These are phyloP conservation scores for Drosophila macrospina DNA, from an alignment of 2,888 invertebrate species.

Conservation along the genomic window DNA sequence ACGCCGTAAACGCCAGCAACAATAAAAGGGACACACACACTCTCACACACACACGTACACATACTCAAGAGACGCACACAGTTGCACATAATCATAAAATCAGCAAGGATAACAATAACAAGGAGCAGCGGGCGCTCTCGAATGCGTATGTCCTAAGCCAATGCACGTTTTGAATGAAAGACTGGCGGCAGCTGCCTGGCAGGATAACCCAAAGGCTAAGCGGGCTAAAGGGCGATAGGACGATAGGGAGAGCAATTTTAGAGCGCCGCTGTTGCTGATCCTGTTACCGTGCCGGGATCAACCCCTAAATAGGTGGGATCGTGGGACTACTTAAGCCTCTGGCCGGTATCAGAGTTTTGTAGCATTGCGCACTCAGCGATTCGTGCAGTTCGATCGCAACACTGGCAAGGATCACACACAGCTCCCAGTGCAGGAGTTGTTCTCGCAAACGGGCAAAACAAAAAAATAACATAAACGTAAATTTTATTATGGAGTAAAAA, in stretches of 20 bases:
- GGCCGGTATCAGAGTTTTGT: slow-evolving; percentile 68
- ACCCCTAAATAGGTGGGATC: slow-evolving; percentile 71
- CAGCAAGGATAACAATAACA: slow-evolving; percentile 76
- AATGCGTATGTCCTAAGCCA: slow-evolving; percentile 61
- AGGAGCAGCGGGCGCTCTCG: slow-evolving; percentile 62
- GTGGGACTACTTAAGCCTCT: slow-evolving; percentile 75
- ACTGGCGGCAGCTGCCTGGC: slow-evolving; percentile 70
- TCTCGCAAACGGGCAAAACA: background rate
- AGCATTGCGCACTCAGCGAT: slow-evolving; percentile 55
- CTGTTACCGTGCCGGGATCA: slow-evolving; percentile 57
- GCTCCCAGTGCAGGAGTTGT: slow-evolving; percentile 30
- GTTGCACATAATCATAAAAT: slow-evolving; percentile 65
- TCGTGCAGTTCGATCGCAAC: slow-evolving; percentile 78
- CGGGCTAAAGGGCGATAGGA: slow-evolving; percentile 43
- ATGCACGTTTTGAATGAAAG: slow-evolving; percentile 67
- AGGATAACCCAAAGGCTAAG: slow-evolving; percentile 60
- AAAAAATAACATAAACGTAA: background rate
- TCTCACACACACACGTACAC: slow-evolving; percentile 1
- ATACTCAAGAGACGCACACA: slow-evolving; percentile 9
- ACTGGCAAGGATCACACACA: slow-evolving; percentile 71
- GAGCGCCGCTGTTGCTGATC: slow-evolving; percentile 48
- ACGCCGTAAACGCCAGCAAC: slow-evolving; percentile 62
- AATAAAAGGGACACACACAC: slow-evolving; percentile 38
- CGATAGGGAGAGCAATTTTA: slow-evolving; percentile 24
- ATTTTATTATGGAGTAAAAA: slow-evolving; percentile 4